phyloP scores from a whole-genome alignment of 2,888 invertebrate species.

The Lordiphosa fenestrarum region DNA sequence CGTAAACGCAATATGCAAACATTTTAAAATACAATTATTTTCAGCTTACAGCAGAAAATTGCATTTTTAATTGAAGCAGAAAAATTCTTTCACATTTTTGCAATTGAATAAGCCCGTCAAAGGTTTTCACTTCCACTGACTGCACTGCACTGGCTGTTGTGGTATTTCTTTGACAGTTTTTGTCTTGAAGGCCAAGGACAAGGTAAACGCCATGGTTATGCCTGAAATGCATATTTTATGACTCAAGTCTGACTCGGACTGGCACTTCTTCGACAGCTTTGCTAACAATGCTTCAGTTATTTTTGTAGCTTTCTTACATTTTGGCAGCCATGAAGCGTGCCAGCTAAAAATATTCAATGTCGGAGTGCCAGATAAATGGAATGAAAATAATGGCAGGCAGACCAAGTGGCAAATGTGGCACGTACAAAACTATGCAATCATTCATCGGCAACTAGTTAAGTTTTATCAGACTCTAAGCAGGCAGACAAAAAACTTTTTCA shows the following conservation, averaged over 20 bases:
- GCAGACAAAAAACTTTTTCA: conserved; percentile 27
- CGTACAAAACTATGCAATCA: conserved; percentile 61
- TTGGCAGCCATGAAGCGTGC: conserved; percentile 41
- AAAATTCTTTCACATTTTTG: too few relatives aligned
- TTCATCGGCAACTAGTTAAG: conserved; percentile 43
- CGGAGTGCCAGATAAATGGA: conserved; percentile 14
- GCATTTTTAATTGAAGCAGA: too few relatives aligned
- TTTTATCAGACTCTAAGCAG: conserved; percentile 62
- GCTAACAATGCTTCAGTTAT: conserved; percentile 49
- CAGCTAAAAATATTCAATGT: conserved; percentile 42
- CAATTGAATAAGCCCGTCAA: too few relatives aligned
- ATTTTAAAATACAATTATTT: too few relatives aligned
- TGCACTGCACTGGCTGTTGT: too few relatives aligned
- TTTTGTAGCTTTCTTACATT: conserved; percentile 46
- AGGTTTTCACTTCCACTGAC: too few relatives aligned
- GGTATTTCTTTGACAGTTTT: not conserved
- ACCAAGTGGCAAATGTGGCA: conserved; percentile 61
- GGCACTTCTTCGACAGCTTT: conserved; percentile 69
- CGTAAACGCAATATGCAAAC: too few relatives aligned
- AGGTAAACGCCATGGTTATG: conserved; percentile 31
- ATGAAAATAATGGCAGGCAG: conserved; percentile 7
- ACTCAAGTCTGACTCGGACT: conserved; percentile 29
- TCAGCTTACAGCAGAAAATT: too few relatives aligned
- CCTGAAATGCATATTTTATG: conserved; percentile 61
- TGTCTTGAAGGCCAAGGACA: conserved; percentile 42